These are phyloP conservation scores for Drosophila phalerata DNA, from an alignment of 2,888 invertebrate species.

Conservation along the genomic window DNA sequence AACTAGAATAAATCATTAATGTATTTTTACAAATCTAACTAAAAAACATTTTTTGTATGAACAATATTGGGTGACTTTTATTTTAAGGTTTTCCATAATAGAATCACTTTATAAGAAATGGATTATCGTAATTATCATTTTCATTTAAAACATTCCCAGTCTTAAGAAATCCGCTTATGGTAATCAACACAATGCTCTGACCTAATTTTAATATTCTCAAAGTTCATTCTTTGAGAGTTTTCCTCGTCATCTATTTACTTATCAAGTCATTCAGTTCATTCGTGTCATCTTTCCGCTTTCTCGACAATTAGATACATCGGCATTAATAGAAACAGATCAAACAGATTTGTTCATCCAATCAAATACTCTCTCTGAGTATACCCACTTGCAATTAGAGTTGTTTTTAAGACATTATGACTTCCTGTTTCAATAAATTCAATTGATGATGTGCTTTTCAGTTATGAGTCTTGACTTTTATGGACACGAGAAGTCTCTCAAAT, in stretches of 20 bases:
- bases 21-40: background rate
- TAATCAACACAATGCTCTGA: slow-evolving; percentile 10
- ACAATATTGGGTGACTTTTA: background rate
- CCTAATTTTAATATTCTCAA: slow-evolving; percentile 20
- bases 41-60: background rate
- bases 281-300: slow-evolving; percentile 51
- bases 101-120: background rate
- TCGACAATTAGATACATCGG: slow-evolving; percentile 22
- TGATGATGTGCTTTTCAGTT: slow-evolving; percentile 33
- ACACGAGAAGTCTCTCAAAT: background rate
- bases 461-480: slow-evolving; percentile 13
- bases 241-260: slow-evolving; percentile 15
- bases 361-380: slow-evolving; percentile 3
- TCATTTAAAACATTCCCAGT: background rate
- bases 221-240: slow-evolving; percentile 2
- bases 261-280: slow-evolving; percentile 22
- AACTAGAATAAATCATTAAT: background rate
- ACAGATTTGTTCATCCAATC: slow-evolving; percentile 18
- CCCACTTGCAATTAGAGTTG: slow-evolving; percentile 47
- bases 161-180: slow-evolving; percentile 9
- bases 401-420: slow-evolving; percentile 42
- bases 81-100: background rate
- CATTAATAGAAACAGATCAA: slow-evolving; percentile 29
- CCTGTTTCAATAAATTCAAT: slow-evolving; percentile 48
- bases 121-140: background rate